A percentile compares a stretch with the other conserved stretches of the same genome.
phyloP scores from a whole-genome alignment of 2,888 invertebrate genomes.

The Hyalella azteca region DNA sequence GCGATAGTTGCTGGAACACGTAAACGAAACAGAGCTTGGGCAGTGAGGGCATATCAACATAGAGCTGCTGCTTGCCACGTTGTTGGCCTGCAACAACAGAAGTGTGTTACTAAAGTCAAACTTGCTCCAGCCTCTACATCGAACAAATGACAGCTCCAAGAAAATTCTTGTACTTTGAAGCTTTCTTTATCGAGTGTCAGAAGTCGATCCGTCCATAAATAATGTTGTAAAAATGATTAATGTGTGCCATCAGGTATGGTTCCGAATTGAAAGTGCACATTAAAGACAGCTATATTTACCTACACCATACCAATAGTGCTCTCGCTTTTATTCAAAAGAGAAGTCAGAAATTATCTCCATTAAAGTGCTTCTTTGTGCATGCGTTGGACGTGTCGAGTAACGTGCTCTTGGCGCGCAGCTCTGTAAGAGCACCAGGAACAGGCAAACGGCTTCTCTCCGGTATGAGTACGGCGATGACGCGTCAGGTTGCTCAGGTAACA shows the following conservation, averaged over 20 bases:
- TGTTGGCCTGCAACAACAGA: conserved; percentile 29
- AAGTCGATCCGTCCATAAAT: too few species aligned
- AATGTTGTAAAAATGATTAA: too few species aligned
- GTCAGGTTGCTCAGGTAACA: conserved; percentile 41
- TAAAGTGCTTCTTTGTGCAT: conserved; percentile 21
- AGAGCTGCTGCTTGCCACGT: conserved; percentile 19
- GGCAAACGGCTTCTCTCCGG: conserved; percentile 45
- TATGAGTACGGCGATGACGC: conserved; percentile 49
- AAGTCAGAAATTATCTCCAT: not conserved
- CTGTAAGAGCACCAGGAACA: conserved; percentile 46
- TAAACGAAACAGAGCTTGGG: conserved; percentile 47
- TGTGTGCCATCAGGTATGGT: too few species aligned
- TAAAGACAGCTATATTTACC: too few species aligned
- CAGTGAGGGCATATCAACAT: conserved; percentile 51
- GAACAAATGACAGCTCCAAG: not conserved
- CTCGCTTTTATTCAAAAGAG: not conserved
- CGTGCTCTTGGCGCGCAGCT: conserved; percentile 46
- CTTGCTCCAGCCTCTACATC: not conserved
- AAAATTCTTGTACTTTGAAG: too few species aligned
- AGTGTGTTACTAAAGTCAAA: not conserved
- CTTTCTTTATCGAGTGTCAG: too few species aligned
- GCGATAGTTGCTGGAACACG: conserved; percentile 48
- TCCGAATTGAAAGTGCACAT: too few species aligned
- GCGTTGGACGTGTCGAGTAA: conserved; percentile 41
- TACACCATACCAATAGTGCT: too few species aligned